These are phyloP conservation scores for Cantharis lateralis DNA, from an alignment of 2,888 invertebrate genomes.

Conservation along the genomic window DNA sequence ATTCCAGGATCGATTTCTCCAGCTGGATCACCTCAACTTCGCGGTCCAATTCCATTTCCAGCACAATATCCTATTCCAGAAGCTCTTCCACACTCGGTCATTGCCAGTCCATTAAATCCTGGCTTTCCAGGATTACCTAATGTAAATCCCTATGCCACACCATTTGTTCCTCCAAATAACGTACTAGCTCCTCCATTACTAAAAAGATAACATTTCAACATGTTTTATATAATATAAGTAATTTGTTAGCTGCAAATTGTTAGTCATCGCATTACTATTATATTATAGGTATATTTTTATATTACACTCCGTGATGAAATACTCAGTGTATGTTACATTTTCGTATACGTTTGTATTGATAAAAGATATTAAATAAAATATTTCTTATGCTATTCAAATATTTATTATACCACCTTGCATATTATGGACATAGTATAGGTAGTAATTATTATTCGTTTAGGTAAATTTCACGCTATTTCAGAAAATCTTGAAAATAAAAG, in stretches of 20 bases:
- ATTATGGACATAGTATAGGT: too few relatives aligned
- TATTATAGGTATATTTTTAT: not conserved
- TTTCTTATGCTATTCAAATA: not conserved
- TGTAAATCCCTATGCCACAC: not conserved
- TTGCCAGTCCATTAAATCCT: not conserved
- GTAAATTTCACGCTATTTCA: not conserved
- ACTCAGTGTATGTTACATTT: not conserved
- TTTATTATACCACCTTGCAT: not conserved
- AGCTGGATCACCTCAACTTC: not conserved
- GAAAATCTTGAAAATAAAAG: not conserved
- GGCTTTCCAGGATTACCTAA: not conserved
- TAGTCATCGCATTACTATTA: not conserved
- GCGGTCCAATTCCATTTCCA: not conserved
- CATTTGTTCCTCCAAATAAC: not conserved
- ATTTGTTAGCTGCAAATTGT: not conserved
- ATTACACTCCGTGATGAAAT: not conserved
- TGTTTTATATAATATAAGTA: not conserved
- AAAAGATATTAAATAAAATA: not conserved
- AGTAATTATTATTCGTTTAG: not conserved
- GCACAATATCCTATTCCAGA: not conserved
- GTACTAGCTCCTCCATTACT: not conserved
- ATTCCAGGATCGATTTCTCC: not conserved
- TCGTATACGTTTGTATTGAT: not conserved
- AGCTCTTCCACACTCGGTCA: not conserved
- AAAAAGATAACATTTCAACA: not conserved